Conservation (phyloP, 2,888 invertebrate genomes). For the Heliconius cydno region DNA sequence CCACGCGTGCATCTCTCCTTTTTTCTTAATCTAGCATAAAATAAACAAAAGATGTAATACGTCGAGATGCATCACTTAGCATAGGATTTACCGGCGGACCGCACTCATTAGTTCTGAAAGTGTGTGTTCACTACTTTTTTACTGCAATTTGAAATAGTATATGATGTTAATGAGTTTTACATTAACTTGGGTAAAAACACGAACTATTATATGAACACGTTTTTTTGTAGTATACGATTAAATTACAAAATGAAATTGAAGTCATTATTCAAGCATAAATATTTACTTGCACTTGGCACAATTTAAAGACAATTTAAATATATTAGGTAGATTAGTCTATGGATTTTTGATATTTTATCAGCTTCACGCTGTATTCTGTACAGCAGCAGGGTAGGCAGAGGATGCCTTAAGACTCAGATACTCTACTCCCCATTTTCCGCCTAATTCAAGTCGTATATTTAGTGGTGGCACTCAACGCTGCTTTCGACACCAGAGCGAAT, state of each 20-base stretch:
- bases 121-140: constrained; percentile 54
- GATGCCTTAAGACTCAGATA: no score
- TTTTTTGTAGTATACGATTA: constrained; percentile 11
- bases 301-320: constrained; percentile 3
- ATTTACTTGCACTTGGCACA: not conserved
- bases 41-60: constrained; percentile 49
- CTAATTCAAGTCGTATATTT: no score
- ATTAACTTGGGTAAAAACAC: constrained; percentile 24
- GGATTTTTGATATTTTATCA: not conserved
- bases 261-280: not conserved
- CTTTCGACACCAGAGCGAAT: no score
- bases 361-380: no score
- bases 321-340: not conserved
- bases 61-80: constrained; percentile 54
- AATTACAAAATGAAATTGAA: constrained; percentile 17
- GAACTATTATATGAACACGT: constrained; percentile 8
- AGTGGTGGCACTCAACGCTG: no score
- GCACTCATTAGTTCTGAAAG: constrained; percentile 67
- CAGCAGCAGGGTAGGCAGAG: no score
- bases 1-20: constrained; percentile 44
- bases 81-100: constrained; percentile 53
- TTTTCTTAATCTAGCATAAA: constrained; percentile 45
- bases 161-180: constrained; percentile 24
- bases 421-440: no score
- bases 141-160: constrained; percentile 23